Percentiles rank a stretch among this genome's conserved stretches.
Conservation (phyloP, 2,888 invertebrate genomes). For the Cataglyphis rosenhaueri region DNA sequence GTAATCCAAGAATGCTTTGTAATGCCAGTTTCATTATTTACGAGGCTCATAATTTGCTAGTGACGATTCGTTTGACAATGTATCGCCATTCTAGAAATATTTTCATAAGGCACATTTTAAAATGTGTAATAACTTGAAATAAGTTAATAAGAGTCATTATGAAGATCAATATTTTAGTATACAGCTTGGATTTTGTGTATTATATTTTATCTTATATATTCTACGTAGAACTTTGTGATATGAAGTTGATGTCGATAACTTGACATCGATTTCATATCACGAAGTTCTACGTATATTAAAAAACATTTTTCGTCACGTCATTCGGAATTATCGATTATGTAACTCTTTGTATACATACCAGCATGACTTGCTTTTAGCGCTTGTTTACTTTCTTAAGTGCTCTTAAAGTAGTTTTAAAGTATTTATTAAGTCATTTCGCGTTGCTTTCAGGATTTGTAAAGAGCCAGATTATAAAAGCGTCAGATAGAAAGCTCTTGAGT, state of each 20-base stretch:
- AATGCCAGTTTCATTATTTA: too few relatives aligned
- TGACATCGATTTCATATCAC: too few relatives aligned
- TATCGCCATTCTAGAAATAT: too few relatives aligned
- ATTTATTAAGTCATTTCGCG: neutral
- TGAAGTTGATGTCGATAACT: too few relatives aligned
- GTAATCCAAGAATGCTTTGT: too few relatives aligned
- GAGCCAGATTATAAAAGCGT: constrained; percentile 3
- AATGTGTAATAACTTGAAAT: too few relatives aligned
- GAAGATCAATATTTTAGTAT: neutral
- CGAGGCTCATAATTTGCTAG: too few relatives aligned
- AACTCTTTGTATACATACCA: neutral
- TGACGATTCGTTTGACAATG: too few relatives aligned
- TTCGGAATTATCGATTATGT: neutral
- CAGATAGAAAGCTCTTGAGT: neutral
- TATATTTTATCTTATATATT: neutral
- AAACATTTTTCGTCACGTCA: neutral
- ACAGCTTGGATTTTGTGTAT: too few relatives aligned
- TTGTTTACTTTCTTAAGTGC: constrained; percentile 44
- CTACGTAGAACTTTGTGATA: neutral
- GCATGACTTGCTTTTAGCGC: neutral
- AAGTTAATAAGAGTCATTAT: neutral
- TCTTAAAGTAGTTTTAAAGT: constrained; percentile 13
- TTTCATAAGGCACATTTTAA: too few relatives aligned
- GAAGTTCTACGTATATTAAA: neutral
- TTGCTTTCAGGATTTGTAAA: neutral